These are phyloP conservation scores for Myotis pilosus DNA, from an alignment of 2,797 vertebrate species.

Conservation along the genomic window DNA sequence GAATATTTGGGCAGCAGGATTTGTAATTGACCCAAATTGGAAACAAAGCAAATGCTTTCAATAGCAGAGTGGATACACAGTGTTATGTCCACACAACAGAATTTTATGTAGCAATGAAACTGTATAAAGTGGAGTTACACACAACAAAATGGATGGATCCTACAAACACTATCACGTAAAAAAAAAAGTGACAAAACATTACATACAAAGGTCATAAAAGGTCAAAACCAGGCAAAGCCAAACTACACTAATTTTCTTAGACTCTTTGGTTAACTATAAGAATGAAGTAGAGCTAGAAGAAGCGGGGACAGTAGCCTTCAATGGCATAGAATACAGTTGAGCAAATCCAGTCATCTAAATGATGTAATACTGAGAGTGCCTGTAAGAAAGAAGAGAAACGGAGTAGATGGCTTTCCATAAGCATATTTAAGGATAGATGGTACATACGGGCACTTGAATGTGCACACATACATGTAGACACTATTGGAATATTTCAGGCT, in stretches of 20 bases:
- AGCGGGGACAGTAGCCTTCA: background rate
- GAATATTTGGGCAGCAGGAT: background rate
- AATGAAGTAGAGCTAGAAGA: background rate
- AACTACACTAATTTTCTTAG: background rate
- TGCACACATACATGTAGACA: rapidly evolving
- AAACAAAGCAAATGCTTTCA: background rate
- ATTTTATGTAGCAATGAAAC: background rate
- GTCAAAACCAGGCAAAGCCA: background rate
- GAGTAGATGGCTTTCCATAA: background rate
- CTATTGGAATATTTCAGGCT: background rate
- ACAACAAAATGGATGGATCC: background rate
- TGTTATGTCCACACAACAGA: background rate
- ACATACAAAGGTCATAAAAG: background rate
- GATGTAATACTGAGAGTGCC: background rate
- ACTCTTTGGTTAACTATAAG: background rate
- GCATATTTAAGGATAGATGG: background rate
- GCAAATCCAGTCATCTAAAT: background rate
- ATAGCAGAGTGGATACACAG: background rate
- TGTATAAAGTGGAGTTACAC: background rate
- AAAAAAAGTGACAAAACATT: background rate
- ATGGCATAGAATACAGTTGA: background rate
- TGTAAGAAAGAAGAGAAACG: constrained; percentile 24
- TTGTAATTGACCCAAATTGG: background rate
- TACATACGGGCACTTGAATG: rapidly evolving
- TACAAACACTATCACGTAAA: background rate